Conservation (phyloP, 2,113 vertebrate genomes). For the Pterophyllum scalare region DNA sequence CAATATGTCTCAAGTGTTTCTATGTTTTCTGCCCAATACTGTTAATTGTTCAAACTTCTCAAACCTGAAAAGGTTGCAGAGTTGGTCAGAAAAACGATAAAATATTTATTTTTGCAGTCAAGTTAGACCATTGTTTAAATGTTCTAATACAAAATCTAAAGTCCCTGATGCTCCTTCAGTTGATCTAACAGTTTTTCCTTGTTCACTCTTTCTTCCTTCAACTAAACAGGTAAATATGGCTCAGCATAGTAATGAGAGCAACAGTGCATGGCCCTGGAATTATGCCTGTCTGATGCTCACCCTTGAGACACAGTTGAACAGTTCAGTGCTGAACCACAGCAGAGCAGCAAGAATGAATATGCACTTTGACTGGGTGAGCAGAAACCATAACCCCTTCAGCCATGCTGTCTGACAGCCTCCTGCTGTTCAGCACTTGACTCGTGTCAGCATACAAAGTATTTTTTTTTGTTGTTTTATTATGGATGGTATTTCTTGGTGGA, state of each 20-base stretch:
- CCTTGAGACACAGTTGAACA: constrained; percentile 75
- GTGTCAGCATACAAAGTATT: constrained; percentile 65
- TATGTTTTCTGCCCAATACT: neutral
- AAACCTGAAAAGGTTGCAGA: neutral
- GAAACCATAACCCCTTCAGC: constrained; percentile 59
- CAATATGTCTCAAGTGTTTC: neutral
- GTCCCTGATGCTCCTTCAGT: neutral
- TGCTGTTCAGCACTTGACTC: constrained; percentile 71
- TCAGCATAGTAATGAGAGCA: constrained; percentile 70
- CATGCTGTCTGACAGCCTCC: constrained; percentile 66
- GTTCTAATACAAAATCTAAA: constrained; percentile 2
- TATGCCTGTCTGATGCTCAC: constrained; percentile 68
- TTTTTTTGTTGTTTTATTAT: constrained; percentile 53
- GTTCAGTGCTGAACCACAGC: constrained; percentile 71
- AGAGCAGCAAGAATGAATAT: constrained; percentile 65
- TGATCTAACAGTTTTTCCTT: constrained; percentile 30
- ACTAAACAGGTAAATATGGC: constrained; percentile 67
- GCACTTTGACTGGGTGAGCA: constrained; percentile 68
- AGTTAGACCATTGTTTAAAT: neutral
- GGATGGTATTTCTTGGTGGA: constrained; percentile 46
- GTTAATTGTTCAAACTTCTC: neutral
- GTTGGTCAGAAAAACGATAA: neutral
- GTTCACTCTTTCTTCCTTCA: constrained; percentile 10
- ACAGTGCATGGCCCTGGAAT: constrained; percentile 71
- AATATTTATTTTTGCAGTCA: constrained; percentile 13